A percentile compares a stretch with the other conserved stretches of the same genome.
Evolutionary conservation across 2,113 vertebrate genomes (phyloP).

Genomic region (Zosterops lateralis): DNA sequence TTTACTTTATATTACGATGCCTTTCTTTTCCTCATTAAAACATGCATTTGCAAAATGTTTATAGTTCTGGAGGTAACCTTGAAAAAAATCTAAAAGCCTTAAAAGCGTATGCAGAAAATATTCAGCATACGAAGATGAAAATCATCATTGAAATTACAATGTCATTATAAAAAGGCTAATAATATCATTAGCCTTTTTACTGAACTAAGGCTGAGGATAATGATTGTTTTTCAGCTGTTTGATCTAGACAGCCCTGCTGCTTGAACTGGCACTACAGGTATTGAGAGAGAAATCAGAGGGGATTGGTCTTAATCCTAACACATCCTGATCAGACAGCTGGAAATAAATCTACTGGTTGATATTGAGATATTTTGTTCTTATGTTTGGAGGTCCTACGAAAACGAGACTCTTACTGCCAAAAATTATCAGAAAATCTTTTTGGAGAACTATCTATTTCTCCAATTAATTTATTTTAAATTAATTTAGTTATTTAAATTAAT

Average conservation of each 20-base stretch:
- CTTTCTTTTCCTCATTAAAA: background rate
- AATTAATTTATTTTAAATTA: background rate
- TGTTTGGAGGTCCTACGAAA: background rate
- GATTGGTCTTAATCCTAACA: background rate
- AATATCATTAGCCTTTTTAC: background rate
- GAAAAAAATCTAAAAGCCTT: background rate
- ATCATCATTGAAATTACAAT: background rate
- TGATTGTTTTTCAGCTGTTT: background rate
- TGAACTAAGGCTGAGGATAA: background rate
- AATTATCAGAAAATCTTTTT: background rate
- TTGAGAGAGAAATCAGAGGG: background rate
- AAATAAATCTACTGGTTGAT: background rate
- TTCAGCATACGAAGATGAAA: background rate
- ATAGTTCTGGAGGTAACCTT: background rate
- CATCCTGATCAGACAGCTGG: background rate
- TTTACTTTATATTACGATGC: background rate
- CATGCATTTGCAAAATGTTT: background rate
- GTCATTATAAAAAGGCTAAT: background rate
- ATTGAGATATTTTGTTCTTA: background rate
- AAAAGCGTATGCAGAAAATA: background rate
- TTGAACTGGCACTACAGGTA: background rate
- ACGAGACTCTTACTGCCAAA: background rate
- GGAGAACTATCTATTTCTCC: background rate
- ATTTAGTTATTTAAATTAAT: background rate
- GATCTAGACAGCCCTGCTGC: background rate